A percentile compares a stretch with the other conserved stretches of the same genome.
Conservation (phyloP, 2,113 vertebrate species). For the Petrocephalus zakoni region DNA sequence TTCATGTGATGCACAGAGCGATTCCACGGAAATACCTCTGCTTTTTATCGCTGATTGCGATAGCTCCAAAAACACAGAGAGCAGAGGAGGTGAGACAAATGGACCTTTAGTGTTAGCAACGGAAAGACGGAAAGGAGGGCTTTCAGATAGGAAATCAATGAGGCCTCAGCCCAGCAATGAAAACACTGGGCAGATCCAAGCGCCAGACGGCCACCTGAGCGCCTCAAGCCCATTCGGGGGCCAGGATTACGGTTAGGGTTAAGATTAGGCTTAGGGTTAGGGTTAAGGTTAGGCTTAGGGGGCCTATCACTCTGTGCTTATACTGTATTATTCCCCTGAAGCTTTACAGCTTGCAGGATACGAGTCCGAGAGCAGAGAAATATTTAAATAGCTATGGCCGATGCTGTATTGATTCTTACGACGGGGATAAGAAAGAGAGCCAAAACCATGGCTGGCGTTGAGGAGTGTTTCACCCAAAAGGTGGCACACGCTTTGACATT, state of each 20-base stretch:
- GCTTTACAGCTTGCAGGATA: not conserved
- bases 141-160: not conserved
- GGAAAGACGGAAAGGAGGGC: not conserved
- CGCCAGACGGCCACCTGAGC: not conserved
- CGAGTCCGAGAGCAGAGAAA: not conserved
- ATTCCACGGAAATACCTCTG: conserved; percentile 1
- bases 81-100: not conserved
- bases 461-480: not conserved
- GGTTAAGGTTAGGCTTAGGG: too few species aligned
- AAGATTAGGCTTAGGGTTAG: too few species aligned
- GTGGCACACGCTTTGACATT: not conserved
- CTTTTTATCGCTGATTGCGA: not conserved
- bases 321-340: not conserved
- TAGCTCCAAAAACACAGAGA: not conserved
- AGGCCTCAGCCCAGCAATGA: not conserved
- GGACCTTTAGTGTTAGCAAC: not conserved
- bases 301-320: not conserved
- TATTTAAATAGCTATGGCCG: not conserved
- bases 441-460: not conserved
- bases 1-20: not conserved
- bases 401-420: not conserved
- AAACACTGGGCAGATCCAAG: not conserved
- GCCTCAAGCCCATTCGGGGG: not conserved
- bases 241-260: too few species aligned
- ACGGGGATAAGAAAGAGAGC: not conserved